A percentile compares a stretch with the other conserved stretches of the same genome.
phyloP scores from a whole-genome alignment of 2,888 invertebrate species.

The Sericinus montela region DNA sequence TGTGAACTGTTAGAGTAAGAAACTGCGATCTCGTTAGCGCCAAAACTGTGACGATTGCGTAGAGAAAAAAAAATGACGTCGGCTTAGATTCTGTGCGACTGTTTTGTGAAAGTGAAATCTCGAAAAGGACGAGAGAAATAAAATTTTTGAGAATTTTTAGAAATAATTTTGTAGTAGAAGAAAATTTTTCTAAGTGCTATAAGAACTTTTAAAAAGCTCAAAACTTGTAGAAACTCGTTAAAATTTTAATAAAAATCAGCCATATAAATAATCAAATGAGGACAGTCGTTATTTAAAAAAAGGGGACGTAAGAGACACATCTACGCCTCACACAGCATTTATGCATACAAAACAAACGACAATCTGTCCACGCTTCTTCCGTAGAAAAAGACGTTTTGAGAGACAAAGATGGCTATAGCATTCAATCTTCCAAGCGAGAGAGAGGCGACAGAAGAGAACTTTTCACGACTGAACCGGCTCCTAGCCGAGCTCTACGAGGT shows the following conservation, averaged over 20 bases:
- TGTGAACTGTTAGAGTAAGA: slow-evolving; percentile 53
- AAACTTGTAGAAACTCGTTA: slow-evolving; percentile 17
- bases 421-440: slow-evolving; percentile 78
- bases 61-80: slow-evolving; percentile 8
- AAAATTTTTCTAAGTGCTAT: slow-evolving; percentile 23
- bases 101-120: slow-evolving; percentile 53
- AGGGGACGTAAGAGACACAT: slow-evolving; percentile 23
- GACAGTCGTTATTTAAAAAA: neutral
- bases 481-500: slow-evolving; percentile 77
- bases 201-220: slow-evolving; percentile 21
- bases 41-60: slow-evolving; percentile 46
- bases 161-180: slow-evolving; percentile 22
- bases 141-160: slow-evolving; percentile 31
- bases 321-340: slow-evolving; percentile 54
- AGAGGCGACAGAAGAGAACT: slow-evolving; percentile 77
- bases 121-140: slow-evolving; percentile 26
- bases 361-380: slow-evolving; percentile 67
- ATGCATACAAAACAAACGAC: slow-evolving; percentile 70
- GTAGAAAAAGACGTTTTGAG: slow-evolving; percentile 58
- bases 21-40: slow-evolving; percentile 46
- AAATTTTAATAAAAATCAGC: neutral
- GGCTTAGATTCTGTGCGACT: slow-evolving; percentile 39
- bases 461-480: slow-evolving; percentile 78
- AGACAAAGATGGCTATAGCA: slow-evolving; percentile 79
- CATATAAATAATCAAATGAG: neutral